A percentile compares a stretch with the other conserved stretches of the same genome.
Conservation (phyloP, 2,113 vertebrate genomes). For the Australoheros scitulus region DNA sequence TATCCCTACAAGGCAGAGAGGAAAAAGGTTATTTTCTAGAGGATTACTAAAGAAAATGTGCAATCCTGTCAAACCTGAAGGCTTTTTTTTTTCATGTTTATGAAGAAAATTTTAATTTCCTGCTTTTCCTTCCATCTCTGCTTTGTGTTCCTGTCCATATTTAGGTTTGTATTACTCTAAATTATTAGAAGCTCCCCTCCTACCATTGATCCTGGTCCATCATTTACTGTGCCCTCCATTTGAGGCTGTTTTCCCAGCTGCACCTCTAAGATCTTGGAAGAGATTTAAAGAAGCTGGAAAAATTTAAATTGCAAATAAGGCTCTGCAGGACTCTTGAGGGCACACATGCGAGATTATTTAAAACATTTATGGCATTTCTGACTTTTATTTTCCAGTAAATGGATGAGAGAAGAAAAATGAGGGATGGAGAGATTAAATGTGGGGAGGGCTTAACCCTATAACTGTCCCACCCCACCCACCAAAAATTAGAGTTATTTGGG, state of each 20-base stretch:
- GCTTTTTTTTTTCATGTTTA: slow-evolving; percentile 26
- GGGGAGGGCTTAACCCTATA: slow-evolving; percentile 8
- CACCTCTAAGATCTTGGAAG: slow-evolving; percentile 36
- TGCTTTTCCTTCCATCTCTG: background rate
- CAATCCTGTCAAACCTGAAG: background rate
- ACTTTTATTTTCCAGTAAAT: slow-evolving; percentile 20
- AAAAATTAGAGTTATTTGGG: background rate
- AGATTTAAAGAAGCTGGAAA: slow-evolving; percentile 1
- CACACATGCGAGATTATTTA: background rate
- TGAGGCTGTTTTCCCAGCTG: slow-evolving; percentile 29
- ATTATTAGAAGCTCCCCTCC: slow-evolving; percentile 25
- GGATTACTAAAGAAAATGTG: slow-evolving; percentile 41
- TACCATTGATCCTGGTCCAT: slow-evolving; percentile 1
- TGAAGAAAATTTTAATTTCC: background rate
- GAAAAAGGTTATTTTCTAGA: slow-evolving; percentile 14
- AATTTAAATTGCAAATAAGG: slow-evolving; percentile 50
- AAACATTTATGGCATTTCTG: slow-evolving; percentile 41
- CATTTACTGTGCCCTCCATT: slow-evolving; percentile 25
- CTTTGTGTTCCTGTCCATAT: background rate
- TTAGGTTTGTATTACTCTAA: slow-evolving; percentile 15
- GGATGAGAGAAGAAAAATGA: background rate
- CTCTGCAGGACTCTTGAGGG: slow-evolving; percentile 11
- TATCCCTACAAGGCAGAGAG: slow-evolving; percentile 4
- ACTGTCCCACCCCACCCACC: background rate
- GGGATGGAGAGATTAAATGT: background rate